Evolutionary conservation across 2,797 vertebrate genomes (phyloP).

Genomic region (Argya squamiceps): DNA sequence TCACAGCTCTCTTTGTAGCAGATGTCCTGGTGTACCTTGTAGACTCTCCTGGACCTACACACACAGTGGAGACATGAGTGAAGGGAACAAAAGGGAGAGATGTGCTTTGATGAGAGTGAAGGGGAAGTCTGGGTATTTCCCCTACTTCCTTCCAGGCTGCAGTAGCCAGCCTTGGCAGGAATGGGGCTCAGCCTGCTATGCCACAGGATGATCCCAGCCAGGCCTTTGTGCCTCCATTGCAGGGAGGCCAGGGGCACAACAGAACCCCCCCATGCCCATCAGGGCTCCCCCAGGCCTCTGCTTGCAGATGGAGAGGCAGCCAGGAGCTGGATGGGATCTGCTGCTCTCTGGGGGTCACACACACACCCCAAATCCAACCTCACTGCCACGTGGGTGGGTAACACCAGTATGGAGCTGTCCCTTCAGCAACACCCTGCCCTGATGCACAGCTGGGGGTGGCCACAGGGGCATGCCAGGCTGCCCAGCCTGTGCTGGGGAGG

Average conservation of each 20-base stretch:
- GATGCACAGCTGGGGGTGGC: background rate
- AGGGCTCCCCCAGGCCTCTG: background rate
- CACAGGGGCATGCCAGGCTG: background rate
- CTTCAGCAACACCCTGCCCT: background rate
- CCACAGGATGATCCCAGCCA: background rate
- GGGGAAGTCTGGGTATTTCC: background rate
- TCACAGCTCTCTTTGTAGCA: slow-evolving; percentile 94
- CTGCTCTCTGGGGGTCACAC: background rate
- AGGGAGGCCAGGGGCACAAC: background rate
- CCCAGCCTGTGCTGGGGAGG: background rate
- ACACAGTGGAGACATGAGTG: background rate
- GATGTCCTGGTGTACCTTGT: slow-evolving; percentile 90
- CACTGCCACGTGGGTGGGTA: accelerated
- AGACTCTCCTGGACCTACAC: slow-evolving; percentile 89
- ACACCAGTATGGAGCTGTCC: background rate
- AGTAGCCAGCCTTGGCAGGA: background rate
- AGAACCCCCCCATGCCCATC: background rate
- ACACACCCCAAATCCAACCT: background rate
- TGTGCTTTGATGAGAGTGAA: background rate
- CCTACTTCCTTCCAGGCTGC: background rate
- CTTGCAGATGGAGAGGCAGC: background rate
- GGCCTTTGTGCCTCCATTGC: background rate
- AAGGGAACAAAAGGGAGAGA: background rate
- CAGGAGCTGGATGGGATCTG: background rate
- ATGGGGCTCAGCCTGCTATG: background rate